These are phyloP conservation scores for Oryzias dopingdopingensis DNA, from an alignment of 2,797 vertebrate species.

Conservation along the genomic window DNA sequence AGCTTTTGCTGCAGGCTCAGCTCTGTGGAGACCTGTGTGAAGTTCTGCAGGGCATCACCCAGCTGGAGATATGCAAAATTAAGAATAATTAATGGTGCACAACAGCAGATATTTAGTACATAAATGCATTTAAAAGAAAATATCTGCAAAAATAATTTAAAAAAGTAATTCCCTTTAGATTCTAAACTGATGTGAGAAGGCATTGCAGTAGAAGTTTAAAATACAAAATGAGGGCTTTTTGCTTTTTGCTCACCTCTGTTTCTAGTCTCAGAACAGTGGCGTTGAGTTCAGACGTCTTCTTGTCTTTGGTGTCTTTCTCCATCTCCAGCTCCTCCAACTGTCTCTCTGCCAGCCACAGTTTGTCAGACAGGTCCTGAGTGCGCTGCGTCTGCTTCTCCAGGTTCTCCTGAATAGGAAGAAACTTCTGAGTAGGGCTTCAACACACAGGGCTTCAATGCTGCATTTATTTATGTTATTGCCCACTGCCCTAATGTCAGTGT, in stretches of 20 bases:
- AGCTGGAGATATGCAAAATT: conserved; percentile 57
- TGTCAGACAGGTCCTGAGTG: conserved; percentile 67
- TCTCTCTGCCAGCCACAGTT: conserved; percentile 76
- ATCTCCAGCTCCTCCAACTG: conserved; percentile 72
- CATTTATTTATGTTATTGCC: no score
- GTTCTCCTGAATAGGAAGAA: conserved; percentile 62
- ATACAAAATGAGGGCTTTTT: background rate
- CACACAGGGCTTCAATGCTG: background rate
- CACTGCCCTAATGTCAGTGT: no score
- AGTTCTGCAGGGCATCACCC: conserved; percentile 57
- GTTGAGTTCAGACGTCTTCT: conserved; percentile 66
- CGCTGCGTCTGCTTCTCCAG: conserved; percentile 77
- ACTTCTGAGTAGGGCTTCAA: conserved; percentile 5
- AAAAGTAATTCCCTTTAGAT: background rate
- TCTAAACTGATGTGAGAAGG: background rate
- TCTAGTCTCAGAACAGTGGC: conserved; percentile 67
- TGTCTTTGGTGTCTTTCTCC: conserved; percentile 59
- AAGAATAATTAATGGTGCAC: background rate
- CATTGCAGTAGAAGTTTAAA: background rate
- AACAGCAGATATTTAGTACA: background rate
- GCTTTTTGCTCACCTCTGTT: conserved; percentile 60
- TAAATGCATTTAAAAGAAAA: background rate
- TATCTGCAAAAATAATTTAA: background rate
- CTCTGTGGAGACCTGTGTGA: conserved; percentile 53
- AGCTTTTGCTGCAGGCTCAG: conserved; percentile 77